Conservation (phyloP, 2,888 invertebrate species). For the Drosophila sordidapex region DNA sequence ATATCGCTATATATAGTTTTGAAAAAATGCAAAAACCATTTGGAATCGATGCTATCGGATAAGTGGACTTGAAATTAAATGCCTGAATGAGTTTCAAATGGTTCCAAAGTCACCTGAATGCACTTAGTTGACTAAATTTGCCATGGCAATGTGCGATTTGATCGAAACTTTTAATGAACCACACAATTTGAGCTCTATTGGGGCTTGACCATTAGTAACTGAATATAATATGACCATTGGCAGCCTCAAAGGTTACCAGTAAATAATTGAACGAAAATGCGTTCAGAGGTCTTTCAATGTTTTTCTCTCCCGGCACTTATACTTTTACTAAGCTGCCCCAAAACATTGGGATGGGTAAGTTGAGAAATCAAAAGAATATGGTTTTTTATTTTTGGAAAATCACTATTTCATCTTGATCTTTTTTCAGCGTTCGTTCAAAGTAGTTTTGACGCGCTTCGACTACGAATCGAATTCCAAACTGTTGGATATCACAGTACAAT, state of each 20-base stretch:
- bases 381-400: not conserved
- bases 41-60: slow-evolving; percentile 50
- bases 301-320: slow-evolving; percentile 41
- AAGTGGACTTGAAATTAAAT: slow-evolving; percentile 18
- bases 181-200: slow-evolving; percentile 61
- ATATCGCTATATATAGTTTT: slow-evolving; percentile 54
- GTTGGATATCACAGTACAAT: slow-evolving; percentile 65
- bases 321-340: slow-evolving; percentile 47
- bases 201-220: slow-evolving; percentile 46
- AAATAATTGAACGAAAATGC: slow-evolving; percentile 56
- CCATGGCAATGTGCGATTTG: slow-evolving; percentile 28
- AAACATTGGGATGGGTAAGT: slow-evolving; percentile 76
- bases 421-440: slow-evolving; percentile 77
- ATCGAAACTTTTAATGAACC: slow-evolving; percentile 51
- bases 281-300: slow-evolving; percentile 33
- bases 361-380: not conserved
- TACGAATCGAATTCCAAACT: slow-evolving; percentile 68
- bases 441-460: slow-evolving; percentile 71
- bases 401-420: not conserved
- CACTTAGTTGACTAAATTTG: slow-evolving; percentile 45
- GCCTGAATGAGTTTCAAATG: slow-evolving; percentile 50
- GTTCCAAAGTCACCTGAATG: slow-evolving; percentile 18
- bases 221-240: slow-evolving; percentile 48
- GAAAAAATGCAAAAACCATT: slow-evolving; percentile 34
- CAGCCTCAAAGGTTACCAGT: slow-evolving; percentile 66